Conservation (phyloP, 2,888 invertebrate species). For the Volucella inanis region DNA sequence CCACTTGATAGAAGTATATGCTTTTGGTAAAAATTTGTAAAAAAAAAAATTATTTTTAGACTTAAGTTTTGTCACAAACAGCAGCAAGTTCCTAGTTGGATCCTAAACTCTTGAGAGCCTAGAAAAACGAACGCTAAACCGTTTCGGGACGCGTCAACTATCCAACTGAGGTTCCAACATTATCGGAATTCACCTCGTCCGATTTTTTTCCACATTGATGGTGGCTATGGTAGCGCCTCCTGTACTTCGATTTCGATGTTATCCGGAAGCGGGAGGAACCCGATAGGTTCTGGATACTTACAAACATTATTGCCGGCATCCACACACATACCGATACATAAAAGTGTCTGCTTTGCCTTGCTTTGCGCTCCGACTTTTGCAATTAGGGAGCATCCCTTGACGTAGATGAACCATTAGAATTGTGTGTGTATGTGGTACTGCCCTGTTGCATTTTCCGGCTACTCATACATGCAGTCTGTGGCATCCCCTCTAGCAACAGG, state of each 20-base stretch:
- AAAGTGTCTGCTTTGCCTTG: not conserved
- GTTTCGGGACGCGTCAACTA: constrained; percentile 83
- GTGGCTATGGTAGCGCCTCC: constrained; percentile 46
- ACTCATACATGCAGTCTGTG: constrained; percentile 4
- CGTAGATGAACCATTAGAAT: not conserved
- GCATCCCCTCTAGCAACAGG: constrained; percentile 72
- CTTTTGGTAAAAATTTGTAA: not conserved
- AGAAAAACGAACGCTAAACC: constrained; percentile 80
- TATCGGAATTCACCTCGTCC: constrained; percentile 76
- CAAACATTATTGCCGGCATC: constrained; percentile 66
- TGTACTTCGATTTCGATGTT: constrained; percentile 57
- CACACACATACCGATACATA: constrained; percentile 45
- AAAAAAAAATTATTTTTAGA: not conserved
- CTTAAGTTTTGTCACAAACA: constrained; percentile 35
- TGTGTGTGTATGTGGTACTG: constrained; percentile 3
- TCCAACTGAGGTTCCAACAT: constrained; percentile 80
- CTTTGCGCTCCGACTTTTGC: constrained; percentile 11
- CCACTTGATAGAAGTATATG: constrained; percentile 7
- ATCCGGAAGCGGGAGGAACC: constrained; percentile 73
- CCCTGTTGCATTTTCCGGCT: constrained; percentile 67
- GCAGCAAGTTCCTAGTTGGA: constrained; percentile 50
- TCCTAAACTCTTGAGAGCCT: constrained; percentile 51
- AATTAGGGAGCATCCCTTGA: constrained; percentile 55
- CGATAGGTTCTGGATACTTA: constrained; percentile 71
- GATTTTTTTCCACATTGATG: constrained; percentile 61